These are phyloP conservation scores for Drosophila orena DNA, from an alignment of 1,140 invertebrate genomes.

Conservation along the genomic window DNA sequence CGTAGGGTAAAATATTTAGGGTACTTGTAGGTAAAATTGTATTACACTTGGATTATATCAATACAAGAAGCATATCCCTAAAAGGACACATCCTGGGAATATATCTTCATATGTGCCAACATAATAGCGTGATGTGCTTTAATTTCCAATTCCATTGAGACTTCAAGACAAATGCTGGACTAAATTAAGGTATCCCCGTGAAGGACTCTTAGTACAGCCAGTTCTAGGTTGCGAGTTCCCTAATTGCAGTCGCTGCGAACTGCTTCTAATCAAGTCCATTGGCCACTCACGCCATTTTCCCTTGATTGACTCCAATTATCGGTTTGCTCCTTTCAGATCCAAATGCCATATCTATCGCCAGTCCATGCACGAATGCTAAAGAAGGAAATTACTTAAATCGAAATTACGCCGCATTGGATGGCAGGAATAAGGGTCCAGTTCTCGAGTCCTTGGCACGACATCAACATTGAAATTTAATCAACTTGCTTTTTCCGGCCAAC, in stretches of 20 bases:
- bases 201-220: background rate
- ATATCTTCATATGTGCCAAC: too few relatives aligned
- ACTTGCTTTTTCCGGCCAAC: conserved; percentile 75
- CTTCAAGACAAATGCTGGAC: background rate
- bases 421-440: conserved; percentile 8
- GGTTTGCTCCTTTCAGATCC: conserved; percentile 13
- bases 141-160: background rate
- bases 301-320: conserved; percentile 77
- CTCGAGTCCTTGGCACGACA: conserved; percentile 38
- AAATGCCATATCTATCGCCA: conserved; percentile 51
- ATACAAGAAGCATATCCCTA: background rate
- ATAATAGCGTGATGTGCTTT: background rate
- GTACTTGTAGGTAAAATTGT: conserved; percentile 3
- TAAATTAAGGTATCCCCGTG: conserved; percentile 12
- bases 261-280: conserved; percentile 37
- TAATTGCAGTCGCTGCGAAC: conserved; percentile 28
- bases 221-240: too few relatives aligned
- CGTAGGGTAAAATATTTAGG: conserved; percentile 8
- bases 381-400: conserved; percentile 74
- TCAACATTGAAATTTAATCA: conserved; percentile 80
- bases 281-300: conserved; percentile 14
- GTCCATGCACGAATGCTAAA: conserved; percentile 56
- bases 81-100: too few relatives aligned
- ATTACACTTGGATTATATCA: background rate
- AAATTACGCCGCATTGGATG: conserved; percentile 78